Evolutionary conservation across 2,888 invertebrate genomes (phyloP).

Genomic region (Euplagia quadripunctaria): DNA sequence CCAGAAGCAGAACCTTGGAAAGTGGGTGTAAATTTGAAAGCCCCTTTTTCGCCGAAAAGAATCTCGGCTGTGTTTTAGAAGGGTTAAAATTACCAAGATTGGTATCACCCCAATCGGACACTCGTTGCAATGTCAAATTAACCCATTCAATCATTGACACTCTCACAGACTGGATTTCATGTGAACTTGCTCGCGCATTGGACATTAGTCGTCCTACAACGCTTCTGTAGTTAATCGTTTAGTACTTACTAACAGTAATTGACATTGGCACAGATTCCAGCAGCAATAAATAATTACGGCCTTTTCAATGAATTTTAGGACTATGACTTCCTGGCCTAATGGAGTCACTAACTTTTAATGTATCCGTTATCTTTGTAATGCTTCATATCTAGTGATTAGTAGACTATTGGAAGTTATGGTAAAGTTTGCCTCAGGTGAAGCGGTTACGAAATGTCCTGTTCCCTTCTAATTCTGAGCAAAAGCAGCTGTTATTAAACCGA

Average conservation of each 20-base stretch:
- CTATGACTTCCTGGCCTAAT: background rate
- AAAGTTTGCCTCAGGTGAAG: constrained; percentile 71
- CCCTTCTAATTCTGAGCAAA: constrained; percentile 69
- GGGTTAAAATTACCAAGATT: too few species aligned
- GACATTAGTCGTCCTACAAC: too few species aligned
- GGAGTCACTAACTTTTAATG: background rate
- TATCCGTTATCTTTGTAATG: background rate
- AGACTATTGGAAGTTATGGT: background rate
- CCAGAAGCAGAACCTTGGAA: too few species aligned
- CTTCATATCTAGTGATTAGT: background rate
- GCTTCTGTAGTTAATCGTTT: background rate
- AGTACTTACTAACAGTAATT: background rate
- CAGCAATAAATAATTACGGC: background rate
- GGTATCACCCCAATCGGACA: too few species aligned
- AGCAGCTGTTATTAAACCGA: constrained; percentile 63
- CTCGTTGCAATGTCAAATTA: too few species aligned
- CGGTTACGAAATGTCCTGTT: constrained; percentile 76
- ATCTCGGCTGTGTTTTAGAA: too few species aligned
- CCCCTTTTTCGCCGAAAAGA: too few species aligned
- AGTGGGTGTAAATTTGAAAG: too few species aligned
- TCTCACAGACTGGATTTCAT: too few species aligned
- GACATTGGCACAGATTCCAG: background rate
- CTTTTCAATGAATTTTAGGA: background rate
- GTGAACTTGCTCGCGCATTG: too few species aligned
- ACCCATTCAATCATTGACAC: too few species aligned